Conservation (phyloP, 2,797 vertebrate species). For the Eupleurogrammus muticus region DNA sequence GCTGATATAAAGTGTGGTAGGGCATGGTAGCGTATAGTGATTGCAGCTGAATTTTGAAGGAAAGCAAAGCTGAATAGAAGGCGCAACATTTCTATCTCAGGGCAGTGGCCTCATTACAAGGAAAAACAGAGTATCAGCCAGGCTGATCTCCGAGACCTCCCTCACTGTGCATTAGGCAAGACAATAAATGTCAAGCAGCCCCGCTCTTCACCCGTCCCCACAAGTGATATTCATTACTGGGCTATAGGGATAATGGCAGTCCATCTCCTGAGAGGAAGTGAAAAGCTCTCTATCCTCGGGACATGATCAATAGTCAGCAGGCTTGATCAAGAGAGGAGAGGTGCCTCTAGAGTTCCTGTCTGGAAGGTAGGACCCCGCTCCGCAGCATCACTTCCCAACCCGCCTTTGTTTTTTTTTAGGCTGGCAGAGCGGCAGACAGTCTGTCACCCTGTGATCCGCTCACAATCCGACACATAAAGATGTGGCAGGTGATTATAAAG, state of each 20-base stretch:
- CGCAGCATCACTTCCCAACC: conserved; percentile 26
- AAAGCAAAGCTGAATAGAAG: conserved; percentile 32
- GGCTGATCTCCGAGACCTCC: conserved; percentile 71
- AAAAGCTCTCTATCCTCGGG: conserved; percentile 76
- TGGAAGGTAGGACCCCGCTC: conserved; percentile 47
- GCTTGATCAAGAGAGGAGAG: conserved; percentile 67
- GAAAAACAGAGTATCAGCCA: conserved; percentile 68
- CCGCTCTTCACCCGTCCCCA: conserved; percentile 68
- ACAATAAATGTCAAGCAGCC: conserved; percentile 85
- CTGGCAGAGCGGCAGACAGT: conserved; percentile 33
- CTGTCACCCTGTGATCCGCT: conserved; percentile 29
- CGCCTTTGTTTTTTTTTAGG: conserved; percentile 28
- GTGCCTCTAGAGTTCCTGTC: conserved; percentile 47
- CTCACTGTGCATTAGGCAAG: conserved; percentile 75
- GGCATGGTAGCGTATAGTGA: background rate
- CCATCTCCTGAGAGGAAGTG: conserved; percentile 78
- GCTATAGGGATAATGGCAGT: conserved; percentile 76
- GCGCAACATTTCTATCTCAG: conserved; percentile 46
- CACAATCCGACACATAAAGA: conserved; percentile 32
- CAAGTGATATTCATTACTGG: conserved; percentile 83
- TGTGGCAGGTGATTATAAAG: conserved; percentile 42
- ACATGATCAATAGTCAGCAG: conserved; percentile 80
- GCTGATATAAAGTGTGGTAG: conserved; percentile 10
- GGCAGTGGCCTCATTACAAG: conserved; percentile 65
- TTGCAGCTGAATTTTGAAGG: conserved; percentile 32